Conservation (phyloP, 2,113 vertebrate species). For the Otis tarda region DNA sequence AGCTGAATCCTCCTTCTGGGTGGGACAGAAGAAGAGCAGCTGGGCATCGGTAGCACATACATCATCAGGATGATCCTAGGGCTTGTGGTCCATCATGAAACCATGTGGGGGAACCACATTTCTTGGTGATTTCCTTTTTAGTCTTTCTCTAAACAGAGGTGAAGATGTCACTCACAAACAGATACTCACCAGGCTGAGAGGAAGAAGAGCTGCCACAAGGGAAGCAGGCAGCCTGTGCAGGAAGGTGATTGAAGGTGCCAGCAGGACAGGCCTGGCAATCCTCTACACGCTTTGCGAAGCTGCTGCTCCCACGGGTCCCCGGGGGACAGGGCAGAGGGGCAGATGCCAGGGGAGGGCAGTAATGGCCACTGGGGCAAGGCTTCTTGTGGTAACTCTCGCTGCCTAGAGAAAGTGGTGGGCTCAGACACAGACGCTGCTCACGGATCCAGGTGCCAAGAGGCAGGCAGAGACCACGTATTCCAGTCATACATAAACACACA, state of each 20-base stretch:
- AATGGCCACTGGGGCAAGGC: slow-evolving; percentile 81
- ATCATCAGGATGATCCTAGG: neutral
- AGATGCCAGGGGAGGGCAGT: slow-evolving; percentile 78
- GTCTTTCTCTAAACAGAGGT: neutral
- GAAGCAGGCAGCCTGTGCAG: slow-evolving; percentile 85
- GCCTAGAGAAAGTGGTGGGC: slow-evolving; percentile 63
- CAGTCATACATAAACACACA: neutral
- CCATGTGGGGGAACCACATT: neutral
- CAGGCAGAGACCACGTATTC: neutral
- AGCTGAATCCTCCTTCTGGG: neutral
- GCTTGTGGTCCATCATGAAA: neutral
- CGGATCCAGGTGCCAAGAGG: neutral
- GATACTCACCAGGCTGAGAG: slow-evolving; percentile 78
- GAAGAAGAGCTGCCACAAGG: slow-evolving; percentile 89
- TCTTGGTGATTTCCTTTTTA: neutral
- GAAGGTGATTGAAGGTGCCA: slow-evolving; percentile 84
- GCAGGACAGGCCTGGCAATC: slow-evolving; percentile 86
- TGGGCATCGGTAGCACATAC: neutral
- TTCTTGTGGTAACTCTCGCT: slow-evolving; percentile 74
- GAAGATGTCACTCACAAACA: neutral
- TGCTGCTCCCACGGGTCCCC: slow-evolving; percentile 79
- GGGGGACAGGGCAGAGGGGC: slow-evolving; percentile 81
- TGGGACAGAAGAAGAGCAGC: neutral
- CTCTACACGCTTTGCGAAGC: slow-evolving; percentile 27
- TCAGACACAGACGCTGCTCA: neutral